These are phyloP conservation scores for Plectrocnemia conspersa DNA, from an alignment of 1,140 invertebrate species.

Conservation along the genomic window DNA sequence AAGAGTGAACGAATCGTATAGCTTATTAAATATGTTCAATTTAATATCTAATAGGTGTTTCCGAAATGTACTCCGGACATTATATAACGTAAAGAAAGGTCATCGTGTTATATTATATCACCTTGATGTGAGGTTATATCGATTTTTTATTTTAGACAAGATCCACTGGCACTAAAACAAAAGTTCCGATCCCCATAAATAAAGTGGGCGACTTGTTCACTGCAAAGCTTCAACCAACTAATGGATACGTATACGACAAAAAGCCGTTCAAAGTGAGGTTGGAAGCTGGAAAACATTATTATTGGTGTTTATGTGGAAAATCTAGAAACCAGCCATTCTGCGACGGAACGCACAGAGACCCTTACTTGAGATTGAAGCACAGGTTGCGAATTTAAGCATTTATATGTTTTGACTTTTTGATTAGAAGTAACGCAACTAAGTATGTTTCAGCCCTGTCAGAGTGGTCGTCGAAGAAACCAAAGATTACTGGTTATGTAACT, in stretches of 20 bases:
- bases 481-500: constrained; percentile 97
- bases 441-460: constrained; percentile 62
- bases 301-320: constrained; percentile 91
- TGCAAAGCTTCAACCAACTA: constrained; percentile 56
- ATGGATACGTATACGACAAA: constrained; percentile 78
- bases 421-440: background rate
- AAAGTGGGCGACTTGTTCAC: constrained; percentile 55
- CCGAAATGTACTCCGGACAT: no score
- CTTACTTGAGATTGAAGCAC: constrained; percentile 64
- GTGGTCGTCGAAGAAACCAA: constrained; percentile 85
- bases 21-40: no score
- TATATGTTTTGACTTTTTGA: background rate
- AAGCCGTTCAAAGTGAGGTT: constrained; percentile 81
- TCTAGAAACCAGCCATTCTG: constrained; percentile 93
- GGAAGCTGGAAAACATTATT: constrained; percentile 76
- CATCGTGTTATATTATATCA: no score
- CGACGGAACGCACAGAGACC: constrained; percentile 82
- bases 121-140: no score
- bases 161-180: background rate
- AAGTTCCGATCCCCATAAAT: constrained; percentile 60
- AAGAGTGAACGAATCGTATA: no score
- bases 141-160: background rate
- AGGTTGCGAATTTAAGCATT: constrained; percentile 42
- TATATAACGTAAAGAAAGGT: no score
- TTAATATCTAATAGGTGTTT: no score